A percentile compares a stretch with the other conserved stretches of the same genome.
Evolutionary conservation across 1,140 invertebrate genomes (phyloP).

Genomic region (Lucilia sericata): DNA sequence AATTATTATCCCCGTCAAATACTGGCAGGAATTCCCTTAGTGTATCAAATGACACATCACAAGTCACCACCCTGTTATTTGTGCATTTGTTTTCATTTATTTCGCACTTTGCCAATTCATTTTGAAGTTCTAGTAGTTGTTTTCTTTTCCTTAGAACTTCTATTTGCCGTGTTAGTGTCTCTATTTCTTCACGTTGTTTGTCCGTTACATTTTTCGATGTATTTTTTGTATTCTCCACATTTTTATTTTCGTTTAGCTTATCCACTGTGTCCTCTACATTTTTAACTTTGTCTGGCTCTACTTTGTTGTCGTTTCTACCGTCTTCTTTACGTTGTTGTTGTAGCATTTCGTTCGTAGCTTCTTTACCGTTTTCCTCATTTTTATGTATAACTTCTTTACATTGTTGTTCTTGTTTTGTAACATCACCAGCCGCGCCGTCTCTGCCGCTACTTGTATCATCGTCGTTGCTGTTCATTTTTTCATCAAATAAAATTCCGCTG

Average conservation of each 20-base stretch:
- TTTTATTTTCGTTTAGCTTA: neutral
- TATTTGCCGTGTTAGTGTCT: neutral
- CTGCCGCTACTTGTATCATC: neutral
- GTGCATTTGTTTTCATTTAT: neutral
- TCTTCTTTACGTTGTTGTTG: slow-evolving; percentile 1
- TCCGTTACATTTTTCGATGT: neutral
- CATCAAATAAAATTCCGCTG: neutral
- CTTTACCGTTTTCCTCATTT: neutral
- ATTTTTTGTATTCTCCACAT: neutral
- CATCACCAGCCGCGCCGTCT: neutral
- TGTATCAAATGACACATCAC: neutral
- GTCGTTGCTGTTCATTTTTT: neutral
- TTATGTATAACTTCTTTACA: neutral
- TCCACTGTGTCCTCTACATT: neutral
- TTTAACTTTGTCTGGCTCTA: slow-evolving; percentile 1
- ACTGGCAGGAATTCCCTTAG: neutral
- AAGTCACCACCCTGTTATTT: neutral
- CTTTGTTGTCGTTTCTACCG: neutral
- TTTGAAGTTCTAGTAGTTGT: neutral
- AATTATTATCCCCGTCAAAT: neutral
- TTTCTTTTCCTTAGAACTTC: neutral
- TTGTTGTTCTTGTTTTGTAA: neutral
- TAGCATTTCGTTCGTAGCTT: neutral
- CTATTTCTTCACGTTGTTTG: neutral
- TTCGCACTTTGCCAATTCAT: neutral